Evolutionary conservation across 92 coral and sea anemone species (phyloP), one percentile per base, ranked within the genome.

Genomic region (Epizoanthus rinbou): DNA sequence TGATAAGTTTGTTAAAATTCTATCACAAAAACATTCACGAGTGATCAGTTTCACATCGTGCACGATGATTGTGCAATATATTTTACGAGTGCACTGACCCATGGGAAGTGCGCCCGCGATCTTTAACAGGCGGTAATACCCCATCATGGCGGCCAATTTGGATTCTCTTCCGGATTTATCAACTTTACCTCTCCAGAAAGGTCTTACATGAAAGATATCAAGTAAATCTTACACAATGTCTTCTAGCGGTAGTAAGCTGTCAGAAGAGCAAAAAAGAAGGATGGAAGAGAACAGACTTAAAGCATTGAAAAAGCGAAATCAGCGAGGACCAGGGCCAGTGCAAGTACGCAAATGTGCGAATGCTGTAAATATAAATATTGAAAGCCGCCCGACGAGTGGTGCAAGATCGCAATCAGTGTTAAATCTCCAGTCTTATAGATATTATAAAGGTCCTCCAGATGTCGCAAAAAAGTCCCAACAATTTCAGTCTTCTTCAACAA

Each of bases 261-360:
- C 99, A 23, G 99, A 94, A 43, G 98, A 94, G 65, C 99, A 94
- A 79, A 81, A 86, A 53, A 89, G 76, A 62, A 91, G 93, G 73
- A 96, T 96, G 31, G 99, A 92, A 84, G 99, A 94, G 71, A 96
- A 94, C 87, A 97, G 99, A 24, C 92, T 91, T 14, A 96, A 88
- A 86, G 99, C 99, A n/a, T 87, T 96, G 57, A 95, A 92, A 83
- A 91, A 90, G 90, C 89, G 97, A 86, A 92, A 94, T 33, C 89
- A 91, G 57, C 93, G 89, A 52, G 45, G 82, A 60, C 82, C 37
- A 37, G 19, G 43, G 6, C 8, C n/a, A 65, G 71, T 57, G 33
- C 57, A 16, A 53, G 24, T 16, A 37, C 74, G 35, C 14, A 45
- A 69, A 5, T 67, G 35, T 67, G 21, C 14, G 39, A 18, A 31